Conservation (phyloP, 2,888 invertebrate genomes). For the Orchestes rusci region DNA sequence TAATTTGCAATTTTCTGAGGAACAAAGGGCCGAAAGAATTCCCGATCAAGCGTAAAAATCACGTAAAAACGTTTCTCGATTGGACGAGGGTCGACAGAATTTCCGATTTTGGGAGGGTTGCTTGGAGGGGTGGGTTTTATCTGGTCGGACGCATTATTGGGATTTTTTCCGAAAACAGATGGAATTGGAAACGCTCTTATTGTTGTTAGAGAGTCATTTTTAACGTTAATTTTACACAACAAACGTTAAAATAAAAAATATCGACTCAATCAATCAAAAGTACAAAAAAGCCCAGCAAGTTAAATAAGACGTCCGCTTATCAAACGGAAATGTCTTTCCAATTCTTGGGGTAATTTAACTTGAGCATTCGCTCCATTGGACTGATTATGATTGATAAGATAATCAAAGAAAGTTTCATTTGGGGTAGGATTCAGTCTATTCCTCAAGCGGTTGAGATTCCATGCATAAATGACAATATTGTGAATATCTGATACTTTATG, state of each 20-base stretch:
- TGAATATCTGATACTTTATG: no score
- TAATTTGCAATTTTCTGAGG: conserved; percentile 33
- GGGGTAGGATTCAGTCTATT: no score
- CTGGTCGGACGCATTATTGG: conserved; percentile 24
- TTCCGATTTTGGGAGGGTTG: conserved; percentile 27
- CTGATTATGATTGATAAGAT: conserved; percentile 47
- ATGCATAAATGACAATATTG: no score
- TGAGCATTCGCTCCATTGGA: conserved; percentile 41
- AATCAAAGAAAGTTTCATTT: conserved; percentile 33
- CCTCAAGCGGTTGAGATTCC: no score
- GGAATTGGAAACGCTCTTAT: no score
- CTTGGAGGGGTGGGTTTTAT: conserved; percentile 27
- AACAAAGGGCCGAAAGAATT: conserved; percentile 30
- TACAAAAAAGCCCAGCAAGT: no score
- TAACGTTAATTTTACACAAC: no score
- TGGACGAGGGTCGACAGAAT: conserved; percentile 28
- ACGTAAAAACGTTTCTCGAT: conserved; percentile 30
- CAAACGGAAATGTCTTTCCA: conserved; percentile 41
- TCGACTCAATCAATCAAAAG: no score
- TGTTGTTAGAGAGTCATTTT: no score
- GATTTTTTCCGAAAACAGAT: no score
- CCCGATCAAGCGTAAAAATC: conserved; percentile 33
- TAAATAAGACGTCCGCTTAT: conserved; percentile 43
- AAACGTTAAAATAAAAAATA: no score
- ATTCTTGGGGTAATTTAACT: conserved; percentile 23